Conservation (phyloP, 2,888 invertebrate genomes). For the Drosophila cracens region DNA sequence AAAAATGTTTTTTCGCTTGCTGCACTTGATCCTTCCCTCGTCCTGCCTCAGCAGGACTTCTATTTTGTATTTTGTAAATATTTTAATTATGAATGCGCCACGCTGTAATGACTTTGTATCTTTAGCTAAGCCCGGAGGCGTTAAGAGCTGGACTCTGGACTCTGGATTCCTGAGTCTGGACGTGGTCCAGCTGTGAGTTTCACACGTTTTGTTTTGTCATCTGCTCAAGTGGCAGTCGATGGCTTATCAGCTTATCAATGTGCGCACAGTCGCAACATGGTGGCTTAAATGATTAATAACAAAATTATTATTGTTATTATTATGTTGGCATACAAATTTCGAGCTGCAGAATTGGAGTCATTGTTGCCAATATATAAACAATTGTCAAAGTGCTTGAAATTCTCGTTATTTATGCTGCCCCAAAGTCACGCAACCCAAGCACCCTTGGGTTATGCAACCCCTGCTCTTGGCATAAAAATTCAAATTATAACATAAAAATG, state of each 20-base stretch:
- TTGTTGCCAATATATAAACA: constrained; percentile 50
- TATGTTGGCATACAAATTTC: constrained; percentile 57
- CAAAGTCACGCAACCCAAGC: constrained; percentile 42
- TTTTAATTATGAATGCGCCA: constrained; percentile 72
- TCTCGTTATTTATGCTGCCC: constrained; percentile 14
- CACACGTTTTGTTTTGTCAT: constrained; percentile 50
- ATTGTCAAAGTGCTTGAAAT: constrained; percentile 47
- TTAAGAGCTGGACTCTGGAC: constrained; percentile 6
- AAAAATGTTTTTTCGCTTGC: constrained; percentile 41
- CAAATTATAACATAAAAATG: constrained; percentile 75
- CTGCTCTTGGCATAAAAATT: constrained; percentile 52
- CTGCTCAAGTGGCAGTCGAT: constrained; percentile 30
- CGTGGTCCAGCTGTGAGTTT: constrained; percentile 58
- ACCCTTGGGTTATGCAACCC: background rate
- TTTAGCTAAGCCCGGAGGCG: constrained; percentile 39
- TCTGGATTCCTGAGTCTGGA: constrained; percentile 3
- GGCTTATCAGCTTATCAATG: constrained; percentile 44
- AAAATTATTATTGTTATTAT: constrained; percentile 29
- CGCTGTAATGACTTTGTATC: constrained; percentile 74
- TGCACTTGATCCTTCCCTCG: constrained; percentile 31
- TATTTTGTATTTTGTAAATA: constrained; percentile 48
- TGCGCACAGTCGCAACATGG: constrained; percentile 13
- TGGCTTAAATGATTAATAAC: constrained; percentile 77
- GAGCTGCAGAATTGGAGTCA: constrained; percentile 22
- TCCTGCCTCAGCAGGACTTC: background rate